Evolutionary conservation across 2,888 invertebrate species (phyloP).

Genomic region (Athalia circularis): DNA sequence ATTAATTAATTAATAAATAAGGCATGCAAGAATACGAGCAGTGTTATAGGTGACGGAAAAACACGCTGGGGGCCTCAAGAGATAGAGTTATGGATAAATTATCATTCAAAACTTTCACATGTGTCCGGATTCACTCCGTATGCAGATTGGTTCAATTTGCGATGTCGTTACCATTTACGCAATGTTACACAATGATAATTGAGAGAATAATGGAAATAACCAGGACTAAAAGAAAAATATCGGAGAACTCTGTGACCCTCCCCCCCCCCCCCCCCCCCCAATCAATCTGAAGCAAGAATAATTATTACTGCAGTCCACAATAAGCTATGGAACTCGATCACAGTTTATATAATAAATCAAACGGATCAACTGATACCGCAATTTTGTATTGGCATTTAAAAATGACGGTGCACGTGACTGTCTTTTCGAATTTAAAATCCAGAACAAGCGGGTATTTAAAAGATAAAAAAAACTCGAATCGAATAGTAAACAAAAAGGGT

Average conservation of each 20-base stretch:
- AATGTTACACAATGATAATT: background rate
- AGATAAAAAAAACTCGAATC: background rate
- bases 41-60: too few relatives aligned
- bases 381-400: background rate
- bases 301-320: background rate
- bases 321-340: background rate
- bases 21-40: too few relatives aligned
- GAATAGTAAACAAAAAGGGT: too few relatives aligned
- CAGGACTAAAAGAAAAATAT: conserved; percentile 5
- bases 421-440: background rate
- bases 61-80: too few relatives aligned
- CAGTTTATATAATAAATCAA: background rate
- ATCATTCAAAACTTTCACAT: background rate
- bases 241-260: conserved; percentile 13
- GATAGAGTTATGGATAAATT: background rate
- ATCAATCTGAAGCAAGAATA: conserved; percentile 1
- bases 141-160: too few relatives aligned
- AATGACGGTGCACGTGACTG: background rate
- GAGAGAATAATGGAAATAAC: conserved; percentile 26
- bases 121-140: background rate
- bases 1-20: too few relatives aligned
- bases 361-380: background rate
- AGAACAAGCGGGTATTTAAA: background rate
- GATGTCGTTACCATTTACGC: conserved; percentile 4
- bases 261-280: too few relatives aligned